A percentile compares a stretch with the other conserved stretches of the same genome.
These are phyloP conservation scores for Pyrocoelia pectoralis DNA, from an alignment of 2,888 invertebrate species.

Conservation along the genomic window DNA sequence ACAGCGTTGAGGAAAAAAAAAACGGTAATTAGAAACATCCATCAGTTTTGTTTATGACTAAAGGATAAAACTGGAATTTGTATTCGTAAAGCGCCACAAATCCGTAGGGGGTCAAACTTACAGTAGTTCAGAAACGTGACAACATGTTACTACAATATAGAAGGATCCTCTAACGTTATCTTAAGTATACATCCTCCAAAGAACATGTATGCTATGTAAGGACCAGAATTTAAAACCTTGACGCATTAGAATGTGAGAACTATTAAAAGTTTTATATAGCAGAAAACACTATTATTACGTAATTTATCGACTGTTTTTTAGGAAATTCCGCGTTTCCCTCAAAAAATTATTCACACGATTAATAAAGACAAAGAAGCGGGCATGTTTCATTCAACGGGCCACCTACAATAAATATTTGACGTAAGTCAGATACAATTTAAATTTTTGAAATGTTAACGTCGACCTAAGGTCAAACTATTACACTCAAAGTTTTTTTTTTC, in stretches of 20 bases:
- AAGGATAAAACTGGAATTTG: constrained; percentile 49
- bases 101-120: constrained; percentile 50
- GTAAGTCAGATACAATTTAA: background rate
- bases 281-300: background rate
- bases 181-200: constrained; percentile 29
- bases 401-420: constrained; percentile 1
- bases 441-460: constrained; percentile 5
- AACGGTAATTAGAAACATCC: constrained; percentile 55
- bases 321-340: too few species aligned
- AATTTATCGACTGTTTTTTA: background rate
- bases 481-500: constrained; percentile 14
- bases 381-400: too few species aligned
- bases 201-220: background rate
- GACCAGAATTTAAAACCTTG: background rate
- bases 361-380: background rate
- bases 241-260: constrained; percentile 2
- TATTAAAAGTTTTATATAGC: constrained; percentile 1
- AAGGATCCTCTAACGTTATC: constrained; percentile 39
- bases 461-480: constrained; percentile 12
- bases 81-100: constrained; percentile 51
- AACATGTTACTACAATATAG: constrained; percentile 56
- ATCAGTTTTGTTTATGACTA: constrained; percentile 51
- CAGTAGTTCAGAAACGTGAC: constrained; percentile 57
- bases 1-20: constrained; percentile 35
- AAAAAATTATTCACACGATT: background rate